Conservation (phyloP, 2,888 invertebrate species). For the Stictocephala bisonia region DNA sequence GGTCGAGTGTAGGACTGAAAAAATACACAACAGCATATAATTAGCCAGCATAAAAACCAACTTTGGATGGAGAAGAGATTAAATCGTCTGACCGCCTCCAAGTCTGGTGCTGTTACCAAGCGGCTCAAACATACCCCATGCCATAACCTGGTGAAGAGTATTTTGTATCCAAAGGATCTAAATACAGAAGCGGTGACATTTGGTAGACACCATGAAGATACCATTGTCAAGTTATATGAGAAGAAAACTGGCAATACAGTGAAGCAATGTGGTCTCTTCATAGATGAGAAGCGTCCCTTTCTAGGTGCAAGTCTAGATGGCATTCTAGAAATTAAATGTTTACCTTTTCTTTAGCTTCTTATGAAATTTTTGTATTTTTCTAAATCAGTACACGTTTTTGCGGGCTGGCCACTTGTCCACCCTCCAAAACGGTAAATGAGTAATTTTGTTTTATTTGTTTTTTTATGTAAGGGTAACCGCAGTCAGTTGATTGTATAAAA, state of each 20-base stretch:
- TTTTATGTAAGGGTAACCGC: no score
- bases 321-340: conserved; percentile 7
- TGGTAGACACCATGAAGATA: conserved; percentile 17
- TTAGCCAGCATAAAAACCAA: background rate
- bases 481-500: no score
- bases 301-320: conserved; percentile 35
- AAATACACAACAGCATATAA: background rate
- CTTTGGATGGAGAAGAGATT: conserved; percentile 3
- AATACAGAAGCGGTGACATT: background rate
- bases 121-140: conserved; percentile 12
- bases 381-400: no score
- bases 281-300: background rate
- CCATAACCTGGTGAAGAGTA: conserved; percentile 22
- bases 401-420: no score
- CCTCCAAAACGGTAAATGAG: no score
- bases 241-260: background rate
- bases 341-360: no score
- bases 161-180: background rate
- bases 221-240: background rate
- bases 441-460: no score
- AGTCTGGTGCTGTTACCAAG: conserved; percentile 26
- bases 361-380: no score
- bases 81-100: conserved; percentile 27
- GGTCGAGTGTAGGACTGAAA: background rate
- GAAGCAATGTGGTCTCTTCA: background rate